Percentiles rank a stretch among this genome's conserved stretches.
These are phyloP conservation scores for Lamprotornis superbus DNA, from an alignment of 2,113 vertebrate genomes.

Conservation along the genomic window DNA sequence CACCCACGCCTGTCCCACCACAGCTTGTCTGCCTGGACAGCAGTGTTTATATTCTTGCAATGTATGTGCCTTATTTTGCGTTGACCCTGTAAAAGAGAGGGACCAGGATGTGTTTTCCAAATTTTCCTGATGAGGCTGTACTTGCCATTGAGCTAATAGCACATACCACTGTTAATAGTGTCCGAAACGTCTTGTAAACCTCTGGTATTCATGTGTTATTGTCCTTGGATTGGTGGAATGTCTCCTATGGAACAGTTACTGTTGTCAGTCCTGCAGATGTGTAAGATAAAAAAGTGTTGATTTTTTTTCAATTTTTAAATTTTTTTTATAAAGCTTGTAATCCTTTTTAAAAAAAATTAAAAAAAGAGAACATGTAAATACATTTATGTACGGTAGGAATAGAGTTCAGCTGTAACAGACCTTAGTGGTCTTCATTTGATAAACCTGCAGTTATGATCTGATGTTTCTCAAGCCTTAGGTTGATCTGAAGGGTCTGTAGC, in stretches of 20 bases:
- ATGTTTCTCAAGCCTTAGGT: slow-evolving; percentile 72
- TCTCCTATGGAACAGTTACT: slow-evolving; percentile 70
- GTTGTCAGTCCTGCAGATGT: slow-evolving; percentile 74
- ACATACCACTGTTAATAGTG: slow-evolving; percentile 69
- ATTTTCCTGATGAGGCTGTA: slow-evolving; percentile 41
- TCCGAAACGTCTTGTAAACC: slow-evolving; percentile 68
- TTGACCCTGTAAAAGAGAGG: slow-evolving; percentile 74
- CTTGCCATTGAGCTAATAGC: background rate
- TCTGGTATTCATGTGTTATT: slow-evolving; percentile 62
- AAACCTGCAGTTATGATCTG: slow-evolving; percentile 76
- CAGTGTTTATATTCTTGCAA: slow-evolving; percentile 60
- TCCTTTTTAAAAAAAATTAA: slow-evolving; percentile 69
- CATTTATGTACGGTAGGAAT: slow-evolving; percentile 86
- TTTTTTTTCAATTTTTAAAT: slow-evolving; percentile 10
- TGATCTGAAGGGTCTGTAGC: slow-evolving; percentile 74
- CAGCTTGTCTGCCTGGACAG: background rate
- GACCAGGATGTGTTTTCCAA: slow-evolving; percentile 81
- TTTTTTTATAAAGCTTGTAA: slow-evolving; percentile 78
- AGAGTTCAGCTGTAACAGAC: slow-evolving; percentile 76
- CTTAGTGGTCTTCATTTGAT: slow-evolving; percentile 77
- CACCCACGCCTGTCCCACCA: background rate
- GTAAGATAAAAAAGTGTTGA: slow-evolving; percentile 78
- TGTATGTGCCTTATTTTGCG: slow-evolving; percentile 95
- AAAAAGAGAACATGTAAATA: slow-evolving; percentile 84
- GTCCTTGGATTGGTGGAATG: slow-evolving; percentile 63